Conservation (phyloP, 2,888 invertebrate genomes). For the Ctena decussata region DNA sequence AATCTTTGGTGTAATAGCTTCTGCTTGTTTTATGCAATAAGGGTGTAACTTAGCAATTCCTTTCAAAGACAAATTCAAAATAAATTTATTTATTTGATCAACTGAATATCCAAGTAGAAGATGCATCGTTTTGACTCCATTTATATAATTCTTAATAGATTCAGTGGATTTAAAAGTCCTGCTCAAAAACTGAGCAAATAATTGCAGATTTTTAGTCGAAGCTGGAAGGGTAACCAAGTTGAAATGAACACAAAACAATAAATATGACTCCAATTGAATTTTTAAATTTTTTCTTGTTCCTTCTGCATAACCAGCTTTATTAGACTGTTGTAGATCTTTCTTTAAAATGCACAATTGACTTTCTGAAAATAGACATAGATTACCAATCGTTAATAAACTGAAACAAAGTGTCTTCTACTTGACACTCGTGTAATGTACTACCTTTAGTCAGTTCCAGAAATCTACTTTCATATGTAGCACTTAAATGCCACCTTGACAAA, state of each 20-base stretch:
- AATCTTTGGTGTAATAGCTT: not conserved
- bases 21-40: not conserved
- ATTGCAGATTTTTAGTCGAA: not conserved
- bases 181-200: not conserved
- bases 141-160: not conserved
- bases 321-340: not conserved
- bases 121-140: not conserved
- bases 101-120: not conserved
- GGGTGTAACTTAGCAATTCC: not conserved
- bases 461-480: not conserved
- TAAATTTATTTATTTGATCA: not conserved
- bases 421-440: not conserved
- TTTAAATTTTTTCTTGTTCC: not conserved
- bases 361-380: not conserved
- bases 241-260: not conserved
- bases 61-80: not conserved
- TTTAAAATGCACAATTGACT: not conserved
- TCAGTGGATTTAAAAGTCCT: not conserved
- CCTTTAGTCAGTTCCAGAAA: not conserved
- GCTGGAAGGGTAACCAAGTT: not conserved
- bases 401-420: not conserved
- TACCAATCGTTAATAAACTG: not conserved
- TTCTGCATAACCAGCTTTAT: not conserved
- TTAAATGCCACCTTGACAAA: not conserved
- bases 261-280: not conserved